phyloP scores from a whole-genome alignment of 2,113 vertebrate genomes.

The Rhodinocichla rosea region DNA sequence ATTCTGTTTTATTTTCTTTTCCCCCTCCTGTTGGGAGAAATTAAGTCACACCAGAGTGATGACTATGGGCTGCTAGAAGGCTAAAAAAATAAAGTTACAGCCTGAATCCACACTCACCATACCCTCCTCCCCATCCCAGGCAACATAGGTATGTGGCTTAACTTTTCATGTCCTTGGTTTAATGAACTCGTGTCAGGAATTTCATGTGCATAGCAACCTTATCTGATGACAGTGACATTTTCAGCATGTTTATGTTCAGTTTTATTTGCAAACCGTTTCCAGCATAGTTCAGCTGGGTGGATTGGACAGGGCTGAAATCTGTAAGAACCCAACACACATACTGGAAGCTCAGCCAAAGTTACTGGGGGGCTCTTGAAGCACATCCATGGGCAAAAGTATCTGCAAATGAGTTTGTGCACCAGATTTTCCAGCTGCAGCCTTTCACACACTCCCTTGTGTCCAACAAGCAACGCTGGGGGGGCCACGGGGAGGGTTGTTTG shows the following conservation, averaged over 20 bases:
- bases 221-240: constrained; percentile 42
- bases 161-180: constrained; percentile 10
- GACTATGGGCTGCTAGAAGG: not conserved
- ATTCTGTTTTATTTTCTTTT: not conserved
- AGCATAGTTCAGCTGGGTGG: not conserved
- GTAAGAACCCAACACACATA: not conserved
- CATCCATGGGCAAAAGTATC: not conserved
- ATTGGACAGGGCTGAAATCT: not conserved
- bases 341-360: not conserved
- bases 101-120: not conserved
- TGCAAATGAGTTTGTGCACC: not conserved
- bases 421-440: constrained; percentile 21
- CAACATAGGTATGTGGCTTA: not conserved
- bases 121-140: not conserved
- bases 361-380: not conserved
- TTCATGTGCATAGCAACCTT: constrained; percentile 38
- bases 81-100: not conserved
- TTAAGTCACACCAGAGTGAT: not conserved
- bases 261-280: not conserved
- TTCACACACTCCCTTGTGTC: not conserved
- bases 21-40: not conserved
- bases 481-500: not conserved
- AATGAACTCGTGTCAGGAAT: constrained; percentile 27
- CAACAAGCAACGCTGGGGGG: not conserved
- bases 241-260: not conserved